These are phyloP conservation scores for Agriotes lineatus DNA, from an alignment of 2,888 invertebrate genomes.

Conservation along the genomic window DNA sequence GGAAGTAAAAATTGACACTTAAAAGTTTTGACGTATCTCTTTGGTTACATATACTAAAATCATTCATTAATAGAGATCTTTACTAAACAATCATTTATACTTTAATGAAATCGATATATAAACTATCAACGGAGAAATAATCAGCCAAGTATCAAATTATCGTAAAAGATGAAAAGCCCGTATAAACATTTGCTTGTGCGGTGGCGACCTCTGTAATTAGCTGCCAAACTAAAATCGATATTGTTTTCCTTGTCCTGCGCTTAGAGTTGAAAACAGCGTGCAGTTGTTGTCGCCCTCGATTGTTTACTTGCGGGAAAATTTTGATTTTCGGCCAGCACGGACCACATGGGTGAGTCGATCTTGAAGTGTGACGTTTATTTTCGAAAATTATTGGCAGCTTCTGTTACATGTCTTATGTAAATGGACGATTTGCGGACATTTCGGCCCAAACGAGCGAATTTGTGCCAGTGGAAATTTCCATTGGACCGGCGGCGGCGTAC, in stretches of 20 bases:
- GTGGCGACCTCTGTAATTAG: background rate
- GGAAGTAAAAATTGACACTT: no score
- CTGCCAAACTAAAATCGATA: slow-evolving; percentile 11
- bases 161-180: no score
- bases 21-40: no score
- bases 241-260: slow-evolving; percentile 10
- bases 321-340: slow-evolving; percentile 9
- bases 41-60: no score
- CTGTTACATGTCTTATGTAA: background rate
- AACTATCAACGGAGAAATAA: no score
- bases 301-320: slow-evolving; percentile 23
- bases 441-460: background rate
- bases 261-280: slow-evolving; percentile 1
- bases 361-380: background rate
- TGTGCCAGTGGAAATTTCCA: slow-evolving; percentile 19
- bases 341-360: background rate
- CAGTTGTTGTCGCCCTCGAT: slow-evolving; percentile 17
- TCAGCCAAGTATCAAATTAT: no score
- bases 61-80: no score
- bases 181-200: no score
- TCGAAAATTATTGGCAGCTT: background rate
- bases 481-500: background rate
- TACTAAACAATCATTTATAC: no score
- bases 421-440: background rate
- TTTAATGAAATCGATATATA: no score